Percentiles rank a stretch among this genome's conserved stretches.
phyloP scores from a whole-genome alignment of 2,113 vertebrate species.

The Potamarius usumacintae region DNA sequence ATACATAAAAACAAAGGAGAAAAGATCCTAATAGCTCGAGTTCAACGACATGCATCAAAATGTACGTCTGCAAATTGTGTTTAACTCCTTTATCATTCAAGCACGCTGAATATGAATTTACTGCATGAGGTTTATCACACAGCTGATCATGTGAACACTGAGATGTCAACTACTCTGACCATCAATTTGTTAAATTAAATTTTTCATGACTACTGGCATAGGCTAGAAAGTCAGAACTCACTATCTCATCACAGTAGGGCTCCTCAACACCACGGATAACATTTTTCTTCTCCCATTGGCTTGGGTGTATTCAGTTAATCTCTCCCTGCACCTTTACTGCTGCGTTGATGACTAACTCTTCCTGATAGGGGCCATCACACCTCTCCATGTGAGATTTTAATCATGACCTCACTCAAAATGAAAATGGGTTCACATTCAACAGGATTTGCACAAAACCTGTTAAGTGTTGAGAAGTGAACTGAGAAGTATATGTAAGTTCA shows the following conservation, averaged over 20 bases:
- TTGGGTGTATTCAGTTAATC: constrained; percentile 1
- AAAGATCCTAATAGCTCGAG: constrained; percentile 9
- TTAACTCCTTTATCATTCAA: neutral
- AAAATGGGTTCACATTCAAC: constrained; percentile 20
- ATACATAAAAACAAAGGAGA: constrained; percentile 2
- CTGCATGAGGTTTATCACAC: neutral
- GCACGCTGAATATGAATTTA: constrained; percentile 7
- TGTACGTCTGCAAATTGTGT: neutral
- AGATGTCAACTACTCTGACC: constrained; percentile 10
- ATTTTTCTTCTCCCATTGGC: neutral
- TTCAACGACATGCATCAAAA: constrained; percentile 16
- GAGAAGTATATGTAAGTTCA: constrained; percentile 3
- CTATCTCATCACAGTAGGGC: neutral
- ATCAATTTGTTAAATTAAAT: neutral
- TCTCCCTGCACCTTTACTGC: constrained; percentile 23
- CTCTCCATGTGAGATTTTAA: constrained; percentile 34
- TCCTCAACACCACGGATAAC: neutral
- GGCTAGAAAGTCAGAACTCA: neutral
- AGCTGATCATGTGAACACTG: neutral
- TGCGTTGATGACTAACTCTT: constrained; percentile 34
- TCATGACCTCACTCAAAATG: constrained; percentile 22
- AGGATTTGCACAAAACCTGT: constrained; percentile 26
- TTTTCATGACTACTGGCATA: neutral
- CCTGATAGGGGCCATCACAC: constrained; percentile 26
- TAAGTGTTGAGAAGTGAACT: constrained; percentile 12